phyloP scores from a whole-genome alignment of 2,888 invertebrate species.

The Venustoraphidia nigricollis region DNA sequence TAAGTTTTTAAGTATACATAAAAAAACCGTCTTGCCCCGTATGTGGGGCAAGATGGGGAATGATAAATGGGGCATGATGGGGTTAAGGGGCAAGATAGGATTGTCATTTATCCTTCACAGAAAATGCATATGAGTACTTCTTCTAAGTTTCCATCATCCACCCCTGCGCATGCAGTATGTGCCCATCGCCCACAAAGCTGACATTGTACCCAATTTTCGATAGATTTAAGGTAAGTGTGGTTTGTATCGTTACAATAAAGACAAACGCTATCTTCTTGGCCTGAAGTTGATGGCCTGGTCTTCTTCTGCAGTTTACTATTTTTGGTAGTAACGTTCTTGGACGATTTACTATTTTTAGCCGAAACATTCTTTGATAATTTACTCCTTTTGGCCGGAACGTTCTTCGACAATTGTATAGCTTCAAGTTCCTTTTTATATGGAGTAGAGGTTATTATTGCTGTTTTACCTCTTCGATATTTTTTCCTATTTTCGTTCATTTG shows the following conservation, averaged over 20 bases:
- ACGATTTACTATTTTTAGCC: too few relatives aligned
- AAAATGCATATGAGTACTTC: constrained; percentile 13
- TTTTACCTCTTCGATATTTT: constrained; percentile 14
- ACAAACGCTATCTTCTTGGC: constrained; percentile 8
- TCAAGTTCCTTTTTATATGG: constrained; percentile 13
- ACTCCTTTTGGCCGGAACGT: neutral
- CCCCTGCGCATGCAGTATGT: constrained; percentile 14
- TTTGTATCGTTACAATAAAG: constrained; percentile 8
- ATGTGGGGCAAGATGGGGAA: too few relatives aligned
- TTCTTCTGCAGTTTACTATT: neutral
- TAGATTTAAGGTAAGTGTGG: constrained; percentile 11
- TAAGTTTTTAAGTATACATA: too few relatives aligned
- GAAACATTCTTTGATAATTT: too few relatives aligned
- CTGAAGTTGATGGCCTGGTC: neutral
- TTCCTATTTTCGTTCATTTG: constrained; percentile 11
- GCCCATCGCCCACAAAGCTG: constrained; percentile 12
- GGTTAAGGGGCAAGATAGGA: constrained; percentile 6
- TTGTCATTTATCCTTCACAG: constrained; percentile 10
- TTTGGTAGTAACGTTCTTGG: neutral
- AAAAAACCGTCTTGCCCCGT: constrained; percentile 12
- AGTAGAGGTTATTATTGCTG: constrained; percentile 14
- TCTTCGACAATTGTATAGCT: constrained; percentile 4
- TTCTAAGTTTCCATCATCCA: constrained; percentile 13
- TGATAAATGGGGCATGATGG: constrained; percentile 7
- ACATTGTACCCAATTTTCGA: constrained; percentile 13